These are phyloP conservation scores for Sebastes dallii DNA, from an alignment of 2,797 vertebrate genomes.

Conservation along the genomic window DNA sequence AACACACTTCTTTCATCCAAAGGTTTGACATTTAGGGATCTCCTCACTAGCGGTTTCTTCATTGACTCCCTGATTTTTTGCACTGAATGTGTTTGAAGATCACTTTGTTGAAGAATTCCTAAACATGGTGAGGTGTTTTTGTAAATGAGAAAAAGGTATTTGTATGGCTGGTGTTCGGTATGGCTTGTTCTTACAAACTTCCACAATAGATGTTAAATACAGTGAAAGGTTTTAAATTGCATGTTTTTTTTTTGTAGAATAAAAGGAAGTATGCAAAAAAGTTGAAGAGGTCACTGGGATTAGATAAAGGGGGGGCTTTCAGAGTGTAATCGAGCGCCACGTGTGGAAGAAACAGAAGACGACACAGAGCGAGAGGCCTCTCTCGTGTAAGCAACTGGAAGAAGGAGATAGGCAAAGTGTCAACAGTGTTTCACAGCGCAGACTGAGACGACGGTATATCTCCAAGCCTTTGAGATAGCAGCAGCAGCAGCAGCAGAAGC, in stretches of 20 bases:
- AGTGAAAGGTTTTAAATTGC: constrained; percentile 64
- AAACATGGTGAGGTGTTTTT: constrained; percentile 18
- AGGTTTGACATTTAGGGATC: neutral
- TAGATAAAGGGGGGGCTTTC: constrained; percentile 40
- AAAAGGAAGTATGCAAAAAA: constrained; percentile 54
- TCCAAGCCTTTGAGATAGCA: constrained; percentile 66
- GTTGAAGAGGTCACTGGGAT: constrained; percentile 35
- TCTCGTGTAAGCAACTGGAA: constrained; percentile 56
- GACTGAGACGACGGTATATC: constrained; percentile 29
- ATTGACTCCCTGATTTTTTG: constrained; percentile 56
- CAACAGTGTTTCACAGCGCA: constrained; percentile 61
- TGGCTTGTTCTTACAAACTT: constrained; percentile 62
- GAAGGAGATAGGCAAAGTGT: constrained; percentile 64
- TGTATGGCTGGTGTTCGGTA: constrained; percentile 74
- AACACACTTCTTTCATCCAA: constrained; percentile 7
- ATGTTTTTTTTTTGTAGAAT: constrained; percentile 40
- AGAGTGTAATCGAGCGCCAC: neutral
- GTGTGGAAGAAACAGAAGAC: constrained; percentile 52
- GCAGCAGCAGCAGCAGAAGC: constrained; percentile 50
- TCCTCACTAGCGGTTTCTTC: neutral
- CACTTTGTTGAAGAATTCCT: neutral
- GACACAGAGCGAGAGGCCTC: constrained; percentile 25
- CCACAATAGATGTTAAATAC: constrained; percentile 12
- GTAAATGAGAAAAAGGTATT: constrained; percentile 12
- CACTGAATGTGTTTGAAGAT: constrained; percentile 19